Base-by-base conservation (phyloP, 1,140 invertebrate species). In the Teleogryllus occipitalis region DNA sequence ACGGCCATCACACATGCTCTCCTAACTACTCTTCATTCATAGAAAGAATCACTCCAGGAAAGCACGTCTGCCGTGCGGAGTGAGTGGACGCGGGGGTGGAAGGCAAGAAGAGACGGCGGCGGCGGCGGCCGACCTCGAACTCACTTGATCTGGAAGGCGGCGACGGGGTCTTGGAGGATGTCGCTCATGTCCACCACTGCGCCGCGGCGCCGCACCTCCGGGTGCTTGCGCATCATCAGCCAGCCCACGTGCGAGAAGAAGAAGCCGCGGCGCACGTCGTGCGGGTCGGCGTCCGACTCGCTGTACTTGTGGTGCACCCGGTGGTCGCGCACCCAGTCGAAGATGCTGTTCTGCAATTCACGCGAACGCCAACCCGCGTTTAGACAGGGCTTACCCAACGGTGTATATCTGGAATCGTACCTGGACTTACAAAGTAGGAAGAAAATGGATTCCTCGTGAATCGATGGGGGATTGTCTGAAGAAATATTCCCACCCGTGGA, bases 201-300 rank as follows among this genome's bases (percentile, higher is more conserved):
- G 8, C 96, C 95, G 82, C 92, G 92, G 22, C 85, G 86, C 27
- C 91, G 88, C 0, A 97, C 94, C 79, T 95, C 91, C 0, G 94
- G 94, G 86, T 96, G 95, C 86, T 97, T 97, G 76, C 90, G 89
- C 87, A 91, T 89, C 90, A 94, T 90, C 82, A 97, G 87, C 96
- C 96, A 98, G 4, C 96, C 96, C 47, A 97, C 91, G 83, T 97
- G 96, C 0, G 95, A 88, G 86, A 97, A 98, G 87, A 97, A 97
- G 86, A 97, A 96, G 0, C 96, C 96, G n/a, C 95, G 88, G 73
- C 91, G 91, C 8, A 92, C 92, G 84, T 97, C 94, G 84, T 97
- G 95, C 0, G 96, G 96, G 86, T 97, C 96, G 0, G 95, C 96
- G 83, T 95, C 90, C 0, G 95, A 96, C 83, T 98, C 96, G 0